Percentiles rank a stretch among this genome's conserved stretches.
Conservation (phyloP, 2,797 vertebrate genomes). For the Pelobates cultripes region DNA sequence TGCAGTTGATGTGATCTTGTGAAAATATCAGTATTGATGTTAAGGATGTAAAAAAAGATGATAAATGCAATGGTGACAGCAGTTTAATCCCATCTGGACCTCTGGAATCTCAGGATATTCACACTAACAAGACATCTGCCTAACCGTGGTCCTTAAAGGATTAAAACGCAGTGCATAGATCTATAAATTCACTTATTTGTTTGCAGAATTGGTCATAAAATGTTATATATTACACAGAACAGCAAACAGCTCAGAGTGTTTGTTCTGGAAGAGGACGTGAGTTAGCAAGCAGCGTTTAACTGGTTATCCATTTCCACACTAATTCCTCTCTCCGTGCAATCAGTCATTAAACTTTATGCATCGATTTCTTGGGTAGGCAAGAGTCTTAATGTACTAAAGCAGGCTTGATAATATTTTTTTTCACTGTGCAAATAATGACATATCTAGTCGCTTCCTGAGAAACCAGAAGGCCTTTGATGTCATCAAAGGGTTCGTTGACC, state of each 20-base stretch:
- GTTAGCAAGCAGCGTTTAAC: background rate
- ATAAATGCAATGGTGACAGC: too few species aligned
- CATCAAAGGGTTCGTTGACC: background rate
- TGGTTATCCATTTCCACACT: background rate
- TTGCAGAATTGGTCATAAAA: slow-evolving; percentile 25
- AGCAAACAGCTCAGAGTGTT: slow-evolving; percentile 12
- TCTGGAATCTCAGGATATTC: too few species aligned
- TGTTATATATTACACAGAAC: background rate
- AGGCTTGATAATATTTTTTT: slow-evolving; percentile 1
- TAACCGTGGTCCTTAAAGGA: too few species aligned
- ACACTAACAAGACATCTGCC: too few species aligned
- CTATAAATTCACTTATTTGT: background rate
- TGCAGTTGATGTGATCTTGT: too few species aligned
- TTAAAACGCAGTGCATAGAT: background rate
- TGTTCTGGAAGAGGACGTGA: slow-evolving; percentile 14
- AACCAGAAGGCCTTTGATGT: background rate
- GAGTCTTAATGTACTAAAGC: background rate
- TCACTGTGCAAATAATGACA: background rate
- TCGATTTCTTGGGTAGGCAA: background rate
- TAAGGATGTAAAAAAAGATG: too few species aligned
- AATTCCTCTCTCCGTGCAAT: background rate
- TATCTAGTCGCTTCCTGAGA: background rate
- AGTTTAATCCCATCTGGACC: too few species aligned
- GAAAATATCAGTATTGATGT: too few species aligned
- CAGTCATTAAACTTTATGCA: background rate